Evolutionary conservation across 2,797 vertebrate genomes (phyloP).

Genomic region (Centropyge bicolor): DNA sequence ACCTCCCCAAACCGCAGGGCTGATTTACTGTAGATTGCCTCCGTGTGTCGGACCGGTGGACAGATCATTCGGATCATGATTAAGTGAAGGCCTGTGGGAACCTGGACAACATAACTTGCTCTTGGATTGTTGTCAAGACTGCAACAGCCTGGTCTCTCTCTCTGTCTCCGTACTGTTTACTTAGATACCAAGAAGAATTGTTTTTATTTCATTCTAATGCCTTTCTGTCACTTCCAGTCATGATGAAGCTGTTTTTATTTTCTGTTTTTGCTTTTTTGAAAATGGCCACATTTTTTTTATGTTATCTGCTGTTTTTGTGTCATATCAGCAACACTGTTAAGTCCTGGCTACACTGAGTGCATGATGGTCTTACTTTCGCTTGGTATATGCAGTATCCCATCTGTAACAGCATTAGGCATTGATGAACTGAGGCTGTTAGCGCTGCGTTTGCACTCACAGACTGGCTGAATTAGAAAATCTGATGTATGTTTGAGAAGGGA

Average conservation of each 20-base stretch:
- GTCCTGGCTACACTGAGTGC: conserved; percentile 58
- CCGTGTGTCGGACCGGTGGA: conserved; percentile 19
- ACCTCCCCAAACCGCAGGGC: conserved; percentile 44
- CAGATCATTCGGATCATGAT: conserved; percentile 35
- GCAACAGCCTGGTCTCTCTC: conserved; percentile 27
- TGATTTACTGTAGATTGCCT: conserved; percentile 28
- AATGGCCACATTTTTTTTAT: conserved; percentile 29
- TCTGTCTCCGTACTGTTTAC: conserved; percentile 36
- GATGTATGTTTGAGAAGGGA: conserved; percentile 30
- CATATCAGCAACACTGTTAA: conserved; percentile 47
- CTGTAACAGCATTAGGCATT: conserved; percentile 33
- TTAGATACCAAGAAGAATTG: conserved; percentile 18
- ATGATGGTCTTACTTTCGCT: conserved; percentile 48
- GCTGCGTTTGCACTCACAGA: conserved; percentile 26
- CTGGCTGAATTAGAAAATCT: conserved; percentile 17
- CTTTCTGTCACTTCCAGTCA: conserved; percentile 34
- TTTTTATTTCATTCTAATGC: conserved; percentile 40
- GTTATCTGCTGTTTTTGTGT: conserved; percentile 51
- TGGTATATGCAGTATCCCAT: conserved; percentile 21
- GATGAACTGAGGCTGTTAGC: conserved; percentile 36
- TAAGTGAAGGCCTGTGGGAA: conserved; percentile 32
- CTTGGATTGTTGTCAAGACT: conserved; percentile 42
- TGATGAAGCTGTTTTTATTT: conserved; percentile 19
- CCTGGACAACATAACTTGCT: conserved; percentile 43
- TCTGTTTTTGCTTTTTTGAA: conserved; percentile 43